Percentiles rank a stretch among this genome's conserved stretches.
phyloP scores from a whole-genome alignment of 2,888 invertebrate genomes.

The Drosophila tanythrix region DNA sequence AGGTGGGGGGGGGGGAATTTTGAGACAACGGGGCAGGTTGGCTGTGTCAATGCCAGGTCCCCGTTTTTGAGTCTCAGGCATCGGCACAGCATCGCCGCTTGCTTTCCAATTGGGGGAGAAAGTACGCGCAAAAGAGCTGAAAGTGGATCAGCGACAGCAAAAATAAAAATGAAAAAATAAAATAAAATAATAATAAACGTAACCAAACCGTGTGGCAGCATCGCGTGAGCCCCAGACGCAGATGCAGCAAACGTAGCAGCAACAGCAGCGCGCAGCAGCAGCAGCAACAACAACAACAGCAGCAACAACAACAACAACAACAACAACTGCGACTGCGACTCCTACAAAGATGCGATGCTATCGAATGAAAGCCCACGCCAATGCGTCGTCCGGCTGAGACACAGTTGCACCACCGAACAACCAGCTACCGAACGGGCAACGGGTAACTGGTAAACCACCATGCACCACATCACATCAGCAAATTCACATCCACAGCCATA shows the following conservation, averaged over 20 bases:
- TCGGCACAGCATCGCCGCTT: constrained; percentile 37
- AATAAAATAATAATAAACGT: constrained; percentile 75
- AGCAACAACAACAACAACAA: constrained; percentile 9
- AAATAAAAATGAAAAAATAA: constrained; percentile 19
- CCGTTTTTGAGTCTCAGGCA: constrained; percentile 15
- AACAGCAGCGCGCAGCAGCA: constrained; percentile 14
- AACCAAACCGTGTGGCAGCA: constrained; percentile 80
- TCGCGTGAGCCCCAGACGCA: constrained; percentile 73
- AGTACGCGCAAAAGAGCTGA: constrained; percentile 77
- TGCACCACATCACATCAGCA: constrained; percentile 5
- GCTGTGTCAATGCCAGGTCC: constrained; percentile 43
- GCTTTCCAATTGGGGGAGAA: constrained; percentile 81
- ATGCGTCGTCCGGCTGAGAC: constrained; percentile 50
- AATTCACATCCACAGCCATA: constrained; percentile 21
- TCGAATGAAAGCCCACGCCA: constrained; percentile 74
- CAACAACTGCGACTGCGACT: constrained; percentile 36
- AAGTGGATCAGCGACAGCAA: constrained; percentile 74
- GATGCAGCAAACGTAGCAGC: constrained; percentile 42
- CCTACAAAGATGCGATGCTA: constrained; percentile 70
- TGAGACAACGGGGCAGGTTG: constrained; percentile 14
- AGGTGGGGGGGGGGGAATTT: constrained; percentile 5
- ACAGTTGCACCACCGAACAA: constrained; percentile 29
- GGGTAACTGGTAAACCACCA: constrained; percentile 5
- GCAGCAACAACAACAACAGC: constrained; percentile 7
- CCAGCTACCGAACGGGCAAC: constrained; percentile 12